phyloP scores from a whole-genome alignment of 2,888 invertebrate species.

The Hypselothyrea guttata region DNA sequence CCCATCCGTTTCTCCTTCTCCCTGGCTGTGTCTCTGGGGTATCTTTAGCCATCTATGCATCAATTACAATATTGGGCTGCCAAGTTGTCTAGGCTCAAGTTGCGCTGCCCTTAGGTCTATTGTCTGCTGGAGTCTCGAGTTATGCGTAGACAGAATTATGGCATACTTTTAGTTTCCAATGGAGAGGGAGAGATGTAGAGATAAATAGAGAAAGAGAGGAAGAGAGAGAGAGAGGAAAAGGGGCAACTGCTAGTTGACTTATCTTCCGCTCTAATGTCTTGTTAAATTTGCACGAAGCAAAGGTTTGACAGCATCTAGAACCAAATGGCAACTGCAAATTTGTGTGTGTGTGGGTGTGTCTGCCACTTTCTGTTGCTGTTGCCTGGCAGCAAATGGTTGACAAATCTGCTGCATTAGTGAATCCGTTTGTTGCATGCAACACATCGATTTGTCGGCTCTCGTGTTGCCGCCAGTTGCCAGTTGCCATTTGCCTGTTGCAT shows the following conservation, averaged over 20 bases:
- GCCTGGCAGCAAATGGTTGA: slow-evolving; percentile 56
- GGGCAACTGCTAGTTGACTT: slow-evolving; percentile 4
- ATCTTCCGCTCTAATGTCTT: slow-evolving; percentile 18
- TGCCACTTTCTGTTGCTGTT: slow-evolving; percentile 9
- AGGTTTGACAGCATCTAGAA: slow-evolving; percentile 4
- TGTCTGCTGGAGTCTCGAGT: slow-evolving; percentile 2
- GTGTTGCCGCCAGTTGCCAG: too few relatives aligned
- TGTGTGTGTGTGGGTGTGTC: slow-evolving; percentile 6
- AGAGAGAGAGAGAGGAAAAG: not conserved
- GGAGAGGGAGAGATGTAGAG: slow-evolving; percentile 11
- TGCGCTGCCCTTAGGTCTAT: not conserved
- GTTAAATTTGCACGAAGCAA: slow-evolving; percentile 38
- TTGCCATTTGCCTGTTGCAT: slow-evolving; percentile 8
- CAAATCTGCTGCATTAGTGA: slow-evolving; percentile 70
- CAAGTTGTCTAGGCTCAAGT: slow-evolving; percentile 7
- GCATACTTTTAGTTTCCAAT: slow-evolving; percentile 61
- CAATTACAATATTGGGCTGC: slow-evolving; percentile 33
- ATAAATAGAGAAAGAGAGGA: not conserved
- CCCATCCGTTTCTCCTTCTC: not conserved
- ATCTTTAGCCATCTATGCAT: slow-evolving; percentile 15
- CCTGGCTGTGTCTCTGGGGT: too few relatives aligned
- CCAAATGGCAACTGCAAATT: slow-evolving; percentile 32
- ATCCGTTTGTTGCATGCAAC: slow-evolving; percentile 46
- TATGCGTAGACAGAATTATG: slow-evolving; percentile 48
- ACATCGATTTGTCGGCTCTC: slow-evolving; percentile 45